Conservation (phyloP, 2,888 invertebrate species). For the Phalera bucephala region DNA sequence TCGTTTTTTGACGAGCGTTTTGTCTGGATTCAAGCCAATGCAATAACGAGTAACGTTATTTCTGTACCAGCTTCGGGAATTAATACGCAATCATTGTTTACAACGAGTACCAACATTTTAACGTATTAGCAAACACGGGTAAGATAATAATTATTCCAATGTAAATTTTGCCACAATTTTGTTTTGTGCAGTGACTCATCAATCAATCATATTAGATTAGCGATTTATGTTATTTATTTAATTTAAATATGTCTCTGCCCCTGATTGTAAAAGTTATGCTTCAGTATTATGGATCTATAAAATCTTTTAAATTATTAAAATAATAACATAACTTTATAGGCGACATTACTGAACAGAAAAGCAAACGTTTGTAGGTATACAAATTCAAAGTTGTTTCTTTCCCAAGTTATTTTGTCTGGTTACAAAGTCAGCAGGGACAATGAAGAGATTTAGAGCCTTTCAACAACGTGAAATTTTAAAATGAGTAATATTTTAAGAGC, state of each 20-base stretch:
- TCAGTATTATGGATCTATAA: no score
- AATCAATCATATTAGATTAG: no score
- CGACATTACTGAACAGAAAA: neutral
- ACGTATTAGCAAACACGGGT: no score
- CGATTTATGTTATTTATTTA: no score
- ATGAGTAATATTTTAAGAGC: neutral
- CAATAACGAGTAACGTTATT: neutral
- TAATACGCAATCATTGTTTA: no score
- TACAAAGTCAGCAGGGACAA: neutral
- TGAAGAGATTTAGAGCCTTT: neutral
- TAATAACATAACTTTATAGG: neutral
- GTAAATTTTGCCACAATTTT: no score
- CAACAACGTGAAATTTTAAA: neutral
- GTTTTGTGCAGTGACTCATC: no score
- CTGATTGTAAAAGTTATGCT: no score
- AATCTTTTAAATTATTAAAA: no score
- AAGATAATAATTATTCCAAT: no score
- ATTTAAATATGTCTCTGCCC: no score
- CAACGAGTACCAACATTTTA: no score
- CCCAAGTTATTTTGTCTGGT: neutral
- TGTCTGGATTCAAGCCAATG: conserved; percentile 2
- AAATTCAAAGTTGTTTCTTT: neutral
- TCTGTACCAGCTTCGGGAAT: neutral
- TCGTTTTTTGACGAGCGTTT: neutral
- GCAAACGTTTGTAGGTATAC: neutral